Evolutionary conservation across 2,797 vertebrate genomes (phyloP).

Genomic region (Enteromius mattozi): DNA sequence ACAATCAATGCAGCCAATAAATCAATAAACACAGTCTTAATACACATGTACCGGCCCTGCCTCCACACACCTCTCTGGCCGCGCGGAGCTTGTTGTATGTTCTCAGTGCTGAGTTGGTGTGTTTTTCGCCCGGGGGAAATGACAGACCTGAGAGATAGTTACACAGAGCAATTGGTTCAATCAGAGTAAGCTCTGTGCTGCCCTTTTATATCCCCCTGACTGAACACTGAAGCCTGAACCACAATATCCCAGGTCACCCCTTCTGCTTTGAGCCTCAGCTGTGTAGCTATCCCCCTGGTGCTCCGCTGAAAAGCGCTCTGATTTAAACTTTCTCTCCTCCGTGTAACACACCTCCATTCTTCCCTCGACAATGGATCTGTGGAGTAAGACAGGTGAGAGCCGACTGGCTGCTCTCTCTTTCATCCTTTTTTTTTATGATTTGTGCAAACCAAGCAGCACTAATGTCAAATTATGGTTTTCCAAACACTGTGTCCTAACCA

Average conservation of each 20-base stretch:
- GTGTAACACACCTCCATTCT: conserved; percentile 38
- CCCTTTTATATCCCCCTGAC: conserved; percentile 74
- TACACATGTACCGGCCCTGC: conserved; percentile 74
- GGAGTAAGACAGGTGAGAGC: conserved; percentile 29
- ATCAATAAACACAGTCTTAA: conserved; percentile 80
- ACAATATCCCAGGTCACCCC: conserved; percentile 71
- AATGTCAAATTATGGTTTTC: background rate
- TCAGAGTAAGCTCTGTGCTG: conserved; percentile 77
- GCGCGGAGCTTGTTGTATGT: conserved; percentile 64
- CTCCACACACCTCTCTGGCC: conserved; percentile 67
- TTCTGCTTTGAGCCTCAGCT: conserved; percentile 71
- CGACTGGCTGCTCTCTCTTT: background rate
- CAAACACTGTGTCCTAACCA: conserved; percentile 1
- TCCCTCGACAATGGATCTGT: conserved; percentile 24
- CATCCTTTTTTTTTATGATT: background rate
- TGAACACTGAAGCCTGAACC: conserved; percentile 71
- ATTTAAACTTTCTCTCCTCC: conserved; percentile 48
- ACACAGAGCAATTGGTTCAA: conserved; percentile 82
- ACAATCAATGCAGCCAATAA: conserved; percentile 82
- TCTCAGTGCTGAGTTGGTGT: conserved; percentile 66
- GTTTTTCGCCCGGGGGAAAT: conserved; percentile 75
- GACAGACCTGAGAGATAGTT: conserved; percentile 76
- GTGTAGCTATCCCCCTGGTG: conserved; percentile 64
- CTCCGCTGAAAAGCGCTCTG: conserved; percentile 61
- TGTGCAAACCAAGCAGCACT: conserved; percentile 17